Evolutionary conservation across 2,113 vertebrate genomes (phyloP), one percentile per base, ranked within the genome.

Genomic region (Crotalus horridus): DNA sequence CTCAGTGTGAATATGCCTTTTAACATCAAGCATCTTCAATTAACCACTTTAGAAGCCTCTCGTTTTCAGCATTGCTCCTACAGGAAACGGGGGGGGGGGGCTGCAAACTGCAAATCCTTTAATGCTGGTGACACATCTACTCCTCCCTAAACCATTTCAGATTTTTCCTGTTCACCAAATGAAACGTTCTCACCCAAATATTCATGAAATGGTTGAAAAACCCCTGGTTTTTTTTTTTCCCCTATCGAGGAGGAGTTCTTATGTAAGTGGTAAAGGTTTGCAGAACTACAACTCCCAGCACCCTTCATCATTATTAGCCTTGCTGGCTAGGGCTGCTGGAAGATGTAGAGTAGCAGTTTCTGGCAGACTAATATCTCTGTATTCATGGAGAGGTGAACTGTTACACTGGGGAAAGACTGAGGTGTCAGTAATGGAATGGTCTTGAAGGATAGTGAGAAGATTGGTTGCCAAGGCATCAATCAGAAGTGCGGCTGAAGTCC

Each of bases 21-120:
- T 56, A 93, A 17, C 86, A 56, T 24, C 46, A 88, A 86, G 56
- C 53, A 17, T 51, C 51, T 33, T 81, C 61, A 91, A 93, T 93
- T 91, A 93, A 87, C 89, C 59, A 87, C 85, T 91, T 93, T 87
- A 87, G 23, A 93, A 64, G 21, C 46, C 48, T 54, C 89, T 90
- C 54, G 7, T 6, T 86, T 85, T 54, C 92, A 90, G 43, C 81
- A 29, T 43, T 33, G 23, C 56, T 87, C 23, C 20, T 29, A 85
- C 39, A 13, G 48, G 21, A 48, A 54, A 87, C 13, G n/a, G n/a
- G 64, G 7, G 55, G 43, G 39, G 24, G 33, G 13, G 33, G 29
- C 9, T n/a, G n/a, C 81, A 39, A 24, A 64, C 15, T 64, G 53
- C 56, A 87, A 90, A 43, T 10, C 29, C 10, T 53, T 17, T 86